A percentile compares a stretch with the other conserved stretches of the same genome.
Conservation (phyloP, 2,797 vertebrate species). For the Leptatherina wallacei region DNA sequence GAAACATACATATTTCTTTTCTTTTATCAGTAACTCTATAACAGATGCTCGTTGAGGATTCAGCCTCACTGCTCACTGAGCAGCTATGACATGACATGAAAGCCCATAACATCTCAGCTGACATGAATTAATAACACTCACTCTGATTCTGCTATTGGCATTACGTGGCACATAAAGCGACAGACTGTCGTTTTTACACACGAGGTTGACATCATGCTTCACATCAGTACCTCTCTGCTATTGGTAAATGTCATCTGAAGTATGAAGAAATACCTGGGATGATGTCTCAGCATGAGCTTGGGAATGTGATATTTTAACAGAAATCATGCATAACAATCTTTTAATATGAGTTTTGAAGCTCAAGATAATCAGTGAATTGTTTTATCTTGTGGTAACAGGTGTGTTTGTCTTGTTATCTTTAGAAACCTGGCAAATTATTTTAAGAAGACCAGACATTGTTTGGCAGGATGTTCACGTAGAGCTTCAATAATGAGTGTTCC, state of each 20-base stretch:
- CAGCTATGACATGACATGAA: constrained; percentile 14
- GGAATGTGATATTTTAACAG: constrained; percentile 2
- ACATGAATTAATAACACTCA: constrained; percentile 4
- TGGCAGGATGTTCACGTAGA: not conserved
- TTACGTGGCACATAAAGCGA: not conserved
- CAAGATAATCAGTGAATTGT: not conserved
- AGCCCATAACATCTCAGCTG: constrained; percentile 6
- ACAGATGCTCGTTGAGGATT: not conserved
- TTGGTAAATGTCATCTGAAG: not conserved
- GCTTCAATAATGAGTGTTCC: not conserved
- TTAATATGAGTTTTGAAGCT: not conserved
- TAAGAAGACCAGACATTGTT: not conserved
- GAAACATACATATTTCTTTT: not conserved
- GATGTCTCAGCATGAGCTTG: not conserved
- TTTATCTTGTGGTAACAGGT: not conserved
- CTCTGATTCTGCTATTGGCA: not conserved
- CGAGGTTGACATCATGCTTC: not conserved
- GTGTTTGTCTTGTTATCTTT: not conserved
- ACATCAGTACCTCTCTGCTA: not conserved
- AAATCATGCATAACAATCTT: not conserved
- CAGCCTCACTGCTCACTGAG: constrained; percentile 4
- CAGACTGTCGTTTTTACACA: not conserved
- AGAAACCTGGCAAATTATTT: not conserved
- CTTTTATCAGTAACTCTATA: not conserved
- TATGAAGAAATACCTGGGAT: not conserved